Conservation (phyloP, 1,140 invertebrate genomes). For the Teleogryllus occipitalis region DNA sequence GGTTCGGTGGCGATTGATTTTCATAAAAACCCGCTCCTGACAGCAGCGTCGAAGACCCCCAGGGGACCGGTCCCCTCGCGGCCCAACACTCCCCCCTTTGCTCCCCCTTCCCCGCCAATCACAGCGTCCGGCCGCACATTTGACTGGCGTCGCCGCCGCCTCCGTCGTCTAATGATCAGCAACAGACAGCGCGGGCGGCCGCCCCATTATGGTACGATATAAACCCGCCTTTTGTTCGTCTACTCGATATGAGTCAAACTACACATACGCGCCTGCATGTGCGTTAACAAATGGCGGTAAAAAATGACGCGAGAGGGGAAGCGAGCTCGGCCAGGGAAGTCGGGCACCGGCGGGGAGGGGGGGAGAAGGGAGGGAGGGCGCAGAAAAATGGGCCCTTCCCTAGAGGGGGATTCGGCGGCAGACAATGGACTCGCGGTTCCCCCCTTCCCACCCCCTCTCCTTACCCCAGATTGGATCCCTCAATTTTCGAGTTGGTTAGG, state of each 20-base stretch:
- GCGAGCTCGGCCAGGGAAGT: neutral
- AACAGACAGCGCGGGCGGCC: neutral
- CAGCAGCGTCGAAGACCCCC: no score
- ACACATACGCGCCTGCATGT: neutral
- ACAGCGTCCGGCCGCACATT: neutral
- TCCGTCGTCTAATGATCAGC: neutral
- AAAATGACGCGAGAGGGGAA: neutral
- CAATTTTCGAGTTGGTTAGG: neutral
- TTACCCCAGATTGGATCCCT: neutral
- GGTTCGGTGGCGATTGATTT: no score
- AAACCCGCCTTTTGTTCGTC: neutral
- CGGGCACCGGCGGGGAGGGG: neutral
- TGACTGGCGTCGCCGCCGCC: neutral
- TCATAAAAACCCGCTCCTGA: no score
- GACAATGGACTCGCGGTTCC: neutral
- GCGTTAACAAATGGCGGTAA: neutral
- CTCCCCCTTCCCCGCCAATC: neutral
- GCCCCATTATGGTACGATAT: neutral
- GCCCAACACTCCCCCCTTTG: no score
- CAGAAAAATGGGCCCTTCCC: neutral
- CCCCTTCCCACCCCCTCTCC: neutral
- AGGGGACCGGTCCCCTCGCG: no score
- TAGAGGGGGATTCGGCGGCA: neutral
- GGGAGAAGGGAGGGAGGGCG: neutral
- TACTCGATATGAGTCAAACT: neutral